phyloP scores from a whole-genome alignment of 2,113 vertebrate species.

The Cyphomyrus plagiostoma region DNA sequence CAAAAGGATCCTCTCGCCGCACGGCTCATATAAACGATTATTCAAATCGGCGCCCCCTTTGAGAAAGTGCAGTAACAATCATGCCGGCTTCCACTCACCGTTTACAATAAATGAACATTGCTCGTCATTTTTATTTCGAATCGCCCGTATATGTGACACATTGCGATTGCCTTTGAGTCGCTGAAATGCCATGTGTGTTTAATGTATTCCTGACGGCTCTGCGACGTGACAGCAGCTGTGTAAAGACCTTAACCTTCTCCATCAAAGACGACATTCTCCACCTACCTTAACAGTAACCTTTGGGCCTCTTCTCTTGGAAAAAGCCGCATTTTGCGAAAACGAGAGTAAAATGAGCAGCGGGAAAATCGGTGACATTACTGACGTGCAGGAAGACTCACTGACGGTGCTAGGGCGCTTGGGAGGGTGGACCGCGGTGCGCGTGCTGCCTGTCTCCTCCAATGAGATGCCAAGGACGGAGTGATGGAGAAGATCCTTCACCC shows the following conservation, averaged over 20 bases:
- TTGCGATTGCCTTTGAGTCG: neutral
- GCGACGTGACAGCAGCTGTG: neutral
- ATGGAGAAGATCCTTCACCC: neutral
- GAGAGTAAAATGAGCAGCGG: constrained; percentile 32
- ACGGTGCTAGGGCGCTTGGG: neutral
- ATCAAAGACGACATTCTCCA: neutral
- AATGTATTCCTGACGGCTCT: neutral
- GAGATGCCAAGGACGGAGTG: neutral
- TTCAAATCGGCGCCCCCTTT: neutral
- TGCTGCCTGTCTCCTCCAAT: constrained; percentile 31
- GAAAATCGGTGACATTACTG: constrained; percentile 23
- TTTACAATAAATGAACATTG: neutral
- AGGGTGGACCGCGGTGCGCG: constrained; percentile 19
- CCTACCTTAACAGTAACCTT: constrained; percentile 68
- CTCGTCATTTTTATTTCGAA: neutral
- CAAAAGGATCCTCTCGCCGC: neutral
- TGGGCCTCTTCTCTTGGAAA: constrained; percentile 50
- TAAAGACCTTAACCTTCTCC: neutral
- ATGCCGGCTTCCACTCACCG: neutral
- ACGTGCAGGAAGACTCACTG: constrained; percentile 3
- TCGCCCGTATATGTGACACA: neutral
- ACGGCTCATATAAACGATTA: neutral
- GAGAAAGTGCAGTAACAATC: neutral
- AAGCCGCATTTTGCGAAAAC: constrained; percentile 30
- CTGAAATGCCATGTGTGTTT: neutral